Evolutionary conservation across 2,888 invertebrate species (phyloP), one percentile per base, ranked within the genome.

Genomic region (Petrolisthes cinctipes): DNA sequence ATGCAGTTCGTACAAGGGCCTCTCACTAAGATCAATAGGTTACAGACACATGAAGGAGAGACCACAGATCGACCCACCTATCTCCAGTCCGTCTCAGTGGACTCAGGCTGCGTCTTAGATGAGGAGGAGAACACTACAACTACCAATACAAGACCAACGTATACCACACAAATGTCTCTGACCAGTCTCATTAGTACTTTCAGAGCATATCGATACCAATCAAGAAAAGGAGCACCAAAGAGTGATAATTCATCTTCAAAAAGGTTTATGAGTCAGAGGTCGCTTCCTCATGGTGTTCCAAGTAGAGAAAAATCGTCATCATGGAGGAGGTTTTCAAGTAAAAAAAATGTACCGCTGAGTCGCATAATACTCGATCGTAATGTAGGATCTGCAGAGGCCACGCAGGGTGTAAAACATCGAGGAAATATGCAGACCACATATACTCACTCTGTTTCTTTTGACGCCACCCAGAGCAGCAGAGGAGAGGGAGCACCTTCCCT

Each of bases 101-200:
- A 90, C 56, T 90, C 90, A 57, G 90, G 90, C 17, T 88, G 88
- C 56, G 85, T 86, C 57, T 76, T 73, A 14, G 88, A 88, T 9
- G 57, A 53, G 5, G 83, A 85, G 51, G 87, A 87, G 3, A n/a
- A 20, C 20, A 20, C 20, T 6, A 20, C 37, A 37, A 37, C 37
- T 37, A 71, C 37, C 14, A 7, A 4, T n/a, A 20, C 37, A 37
- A 57, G 79, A 5, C 56, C 71, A n/a, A 53, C 83, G 20, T 54
- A 53, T 6, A 9, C 68, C 61, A 71, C 86, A 11, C 53, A 79
- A 23, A 83, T 89, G 75, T 89, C 89, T 7, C 85, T 89, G 87
- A 83, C 83, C 4, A 89, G 89, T 73, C 75, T 89, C 20, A 57
- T 87, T 4, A 85, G 53, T 51, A 23, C 80, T 0, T 87, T 89